Evolutionary conservation across 2,888 invertebrate species (phyloP), one percentile per base, ranked within the genome.

Genomic region (Caenorhabditis becei): DNA sequence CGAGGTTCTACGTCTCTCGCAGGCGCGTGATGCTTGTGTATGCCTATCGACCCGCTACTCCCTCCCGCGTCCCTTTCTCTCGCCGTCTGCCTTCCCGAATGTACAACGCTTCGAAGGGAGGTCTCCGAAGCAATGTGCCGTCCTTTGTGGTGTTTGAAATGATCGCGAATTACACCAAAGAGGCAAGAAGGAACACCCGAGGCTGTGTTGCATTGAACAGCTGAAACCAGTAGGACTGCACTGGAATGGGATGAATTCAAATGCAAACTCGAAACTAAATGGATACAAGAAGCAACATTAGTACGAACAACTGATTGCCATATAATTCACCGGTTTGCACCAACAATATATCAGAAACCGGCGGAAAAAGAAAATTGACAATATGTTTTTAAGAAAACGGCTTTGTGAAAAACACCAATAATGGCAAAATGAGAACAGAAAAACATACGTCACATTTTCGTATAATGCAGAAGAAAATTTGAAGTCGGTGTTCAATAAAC

Each of bases 31-130:
- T 75, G 41, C 61, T 61, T 41, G 44, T 61, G 56, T 35, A 8
- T 61, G 51, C 41, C 70, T 47, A 59, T 74, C 74, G 65, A 74
- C 74, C 51, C 74, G 74, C 58, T 58, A 37, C 62, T 49, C 37
- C 47, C 56, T 65, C 63, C 47, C 47, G 37, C 41, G 23, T 23
- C 47, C 35, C 28, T 20, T 35, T 20, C 41, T 18, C 23, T 53
- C n/a, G 35, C 26, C 20, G 41, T 51, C 56, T 58, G 56, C 28
- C 67, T 23, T 47, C 72, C 28, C 56, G 56, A 63, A 28, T 37
- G 70, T 51, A 41, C 51, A 41, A 37, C 51, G 70, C 61, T 61
- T 49, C 37, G 70, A 59, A 7, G 23, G 66, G 24, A 11, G 70
- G 7, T 14, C 14, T 14, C 28, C 67, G 58, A 47, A 10, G 63